Evolutionary conservation across 2,113 vertebrate genomes (phyloP), one percentile per base, ranked within the genome.

Genomic region (Rousettus leschenaultii): DNA sequence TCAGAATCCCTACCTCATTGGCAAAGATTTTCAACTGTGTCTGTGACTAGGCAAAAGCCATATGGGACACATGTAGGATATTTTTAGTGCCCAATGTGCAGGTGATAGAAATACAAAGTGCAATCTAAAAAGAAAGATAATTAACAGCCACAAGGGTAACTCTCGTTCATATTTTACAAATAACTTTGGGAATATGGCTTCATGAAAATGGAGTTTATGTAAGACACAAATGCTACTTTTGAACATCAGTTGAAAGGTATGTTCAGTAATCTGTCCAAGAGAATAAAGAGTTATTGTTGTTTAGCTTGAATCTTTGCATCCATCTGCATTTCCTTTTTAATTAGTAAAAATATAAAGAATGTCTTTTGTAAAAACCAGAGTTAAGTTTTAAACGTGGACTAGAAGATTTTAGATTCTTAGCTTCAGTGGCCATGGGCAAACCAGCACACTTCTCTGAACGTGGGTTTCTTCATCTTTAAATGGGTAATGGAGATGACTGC

Each of bases 151-250:
- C 28, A 7, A 43, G 10, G n/a, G 6, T 89, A 66, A 83, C 55
- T 96, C 70, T 33, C 59, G n/a, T 88, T 89, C 33, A 24, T 73
- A 82, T 75, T 86, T 97, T 71, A 88, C 48, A 92, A 45, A 82
- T 66, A 63, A 40, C 35, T 86, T 89, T 38, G 59, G 78, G 28
- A 80, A 89, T 40, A 77, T 10, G 74, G 84, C 26, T 43, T 90
- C 66, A 93, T 79, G 30, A 53, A 90, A 86, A 63, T 33, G 45
- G 75, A 95, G 18, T 16, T 57, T 38, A 13, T n/a, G 35, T 43
- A 30, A 70, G 77, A 75, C 22, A 88, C 28, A 92, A 77, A 74
- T 86, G n/a, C 59, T 70, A n/a, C 26, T 84, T 61, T 82, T 85
- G 63, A 95, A 66, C 40, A 79, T 48, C 43, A 71, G 15, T 45